Base-by-base conservation (phyloP, 2,888 invertebrate genomes). In the Diplazon laetatorius region DNA sequence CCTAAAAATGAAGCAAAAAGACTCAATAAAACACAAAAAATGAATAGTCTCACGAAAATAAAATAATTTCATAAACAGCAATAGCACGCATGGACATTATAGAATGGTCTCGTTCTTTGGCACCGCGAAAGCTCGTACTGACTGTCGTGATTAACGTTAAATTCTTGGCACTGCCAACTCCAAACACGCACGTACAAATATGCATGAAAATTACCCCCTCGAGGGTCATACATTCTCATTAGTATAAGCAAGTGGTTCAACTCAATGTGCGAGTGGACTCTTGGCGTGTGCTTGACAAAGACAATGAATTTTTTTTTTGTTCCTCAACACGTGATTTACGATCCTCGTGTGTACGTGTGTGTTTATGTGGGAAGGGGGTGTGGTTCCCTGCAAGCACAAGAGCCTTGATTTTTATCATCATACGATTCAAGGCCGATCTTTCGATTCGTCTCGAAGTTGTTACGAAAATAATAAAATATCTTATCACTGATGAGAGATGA, bases 401-500 rank as follows among this genome's bases (percentile, higher is more conserved):
- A 18, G 46, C 16, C 46, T 46, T 14, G 16, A 18, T 4, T 46
- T 18, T 46, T 46, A 46, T 46, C 46, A 18, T 46, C 18, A 5
- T 46, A 6, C 18, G 16, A n/a, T 18, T 25, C 52, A 71, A 62
- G 52, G 50, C 59, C 70, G 70, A 69, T 69, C 46, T 10, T 10
- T 6, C 8, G 8, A 6, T 8, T 37, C 37, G 37, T 37, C 10
- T 6, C 10, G 12, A 37, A 12, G 37, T 37, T 37, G 8, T 37
- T 37, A 1, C 1, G 12, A 37, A 37, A 37, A 37, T 37, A n/a
- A n/a, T n/a, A n/a, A n/a, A n/a, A n/a, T n/a, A n/a, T n/a, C n/a
- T n/a, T 2, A 4, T 37, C 37, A 2, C 37, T 1, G 8, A 8
- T 37, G 12, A 37, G 8, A 37, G 10, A 12, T 37, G 37, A 37